phyloP scores from a whole-genome alignment of 2,888 invertebrate genomes.

The Trichopoda pennipes region DNA sequence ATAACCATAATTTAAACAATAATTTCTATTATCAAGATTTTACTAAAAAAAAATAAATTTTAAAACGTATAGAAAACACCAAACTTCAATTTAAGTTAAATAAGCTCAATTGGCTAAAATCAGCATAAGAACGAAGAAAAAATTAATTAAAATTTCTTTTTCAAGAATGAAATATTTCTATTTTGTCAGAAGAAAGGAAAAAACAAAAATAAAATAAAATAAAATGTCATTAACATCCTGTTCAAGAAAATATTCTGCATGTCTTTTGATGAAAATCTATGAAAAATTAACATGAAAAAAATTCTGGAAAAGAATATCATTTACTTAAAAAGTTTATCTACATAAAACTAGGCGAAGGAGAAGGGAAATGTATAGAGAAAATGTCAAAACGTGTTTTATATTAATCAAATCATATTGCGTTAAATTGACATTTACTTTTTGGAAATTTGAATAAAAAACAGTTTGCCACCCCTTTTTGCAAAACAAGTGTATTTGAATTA shows the following conservation, averaged over 20 bases:
- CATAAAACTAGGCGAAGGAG: slow-evolving; percentile 3
- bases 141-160: slow-evolving; percentile 46
- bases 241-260: slow-evolving; percentile 3
- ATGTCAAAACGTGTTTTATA: slow-evolving; percentile 46
- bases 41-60: no score
- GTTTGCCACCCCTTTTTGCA: slow-evolving; percentile 19
- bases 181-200: no score
- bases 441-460: not conserved
- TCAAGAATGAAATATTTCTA: not conserved
- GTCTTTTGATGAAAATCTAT: slow-evolving; percentile 36
- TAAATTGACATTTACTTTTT: slow-evolving; percentile 50
- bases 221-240: slow-evolving; percentile 56
- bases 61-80: not conserved
- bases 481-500: slow-evolving; percentile 43
- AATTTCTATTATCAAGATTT: no score
- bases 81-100: not conserved
- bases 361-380: slow-evolving; percentile 8
- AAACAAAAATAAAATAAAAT: not conserved
- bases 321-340: slow-evolving; percentile 7
- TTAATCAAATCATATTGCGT: slow-evolving; percentile 53
- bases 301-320: slow-evolving; percentile 42
- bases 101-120: slow-evolving; percentile 1
- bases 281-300: slow-evolving; percentile 55
- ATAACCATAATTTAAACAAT: no score
- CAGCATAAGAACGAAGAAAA: not conserved